Evolutionary conservation across 1,140 invertebrate species (phyloP).

Genomic region (Batillaria attramentaria): DNA sequence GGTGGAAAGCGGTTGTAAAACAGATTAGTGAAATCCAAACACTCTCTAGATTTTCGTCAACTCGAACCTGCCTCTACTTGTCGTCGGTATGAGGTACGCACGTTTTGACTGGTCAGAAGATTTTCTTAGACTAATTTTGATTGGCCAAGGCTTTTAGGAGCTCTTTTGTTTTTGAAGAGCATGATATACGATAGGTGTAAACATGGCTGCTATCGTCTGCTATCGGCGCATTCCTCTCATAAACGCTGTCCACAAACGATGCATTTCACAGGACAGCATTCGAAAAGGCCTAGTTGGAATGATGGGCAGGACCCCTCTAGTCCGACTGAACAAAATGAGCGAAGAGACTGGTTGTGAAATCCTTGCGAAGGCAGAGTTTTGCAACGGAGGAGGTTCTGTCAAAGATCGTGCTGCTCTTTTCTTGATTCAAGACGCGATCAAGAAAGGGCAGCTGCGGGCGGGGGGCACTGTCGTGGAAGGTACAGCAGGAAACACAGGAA

Average conservation of each 20-base stretch:
- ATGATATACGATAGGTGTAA: neutral
- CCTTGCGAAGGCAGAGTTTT: conserved; percentile 71
- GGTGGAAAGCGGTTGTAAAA: neutral
- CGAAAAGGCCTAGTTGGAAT: conserved; percentile 65
- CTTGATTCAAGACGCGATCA: conserved; percentile 69
- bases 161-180: neutral
- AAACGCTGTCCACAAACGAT: neutral
- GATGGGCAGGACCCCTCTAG: conserved; percentile 70
- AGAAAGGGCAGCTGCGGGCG: conserved; percentile 62
- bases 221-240: neutral
- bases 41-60: neutral
- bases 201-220: conserved; percentile 31
- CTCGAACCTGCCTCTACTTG: conserved; percentile 34
- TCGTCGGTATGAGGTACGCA: neutral
- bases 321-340: conserved; percentile 69
- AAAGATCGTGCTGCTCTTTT: conserved; percentile 71
- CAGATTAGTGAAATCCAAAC: conserved; percentile 3
- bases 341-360: conserved; percentile 72
- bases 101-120: neutral
- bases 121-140: neutral
- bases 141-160: neutral
- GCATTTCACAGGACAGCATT: conserved; percentile 42
- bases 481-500: conserved; percentile 73
- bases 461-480: conserved; percentile 72
- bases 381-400: conserved; percentile 72